Conservation (phyloP, 2,113 vertebrate genomes). For the Poicephalus meyeri region DNA sequence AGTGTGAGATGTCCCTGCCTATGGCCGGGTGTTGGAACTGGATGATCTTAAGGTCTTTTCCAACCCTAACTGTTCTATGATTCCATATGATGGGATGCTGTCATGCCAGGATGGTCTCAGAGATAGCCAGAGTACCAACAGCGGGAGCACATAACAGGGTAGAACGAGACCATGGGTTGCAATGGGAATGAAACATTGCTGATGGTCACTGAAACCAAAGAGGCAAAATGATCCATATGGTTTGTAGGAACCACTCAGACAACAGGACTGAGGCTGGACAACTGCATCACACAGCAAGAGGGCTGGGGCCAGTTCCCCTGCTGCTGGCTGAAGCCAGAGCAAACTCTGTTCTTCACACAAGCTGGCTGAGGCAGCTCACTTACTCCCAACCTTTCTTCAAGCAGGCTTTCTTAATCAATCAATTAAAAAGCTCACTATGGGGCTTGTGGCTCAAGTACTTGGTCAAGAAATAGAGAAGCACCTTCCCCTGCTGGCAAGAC, state of each 20-base stretch:
- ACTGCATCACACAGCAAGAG: background rate
- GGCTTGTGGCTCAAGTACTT: background rate
- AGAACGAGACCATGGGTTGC: no score
- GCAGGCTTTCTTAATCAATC: background rate
- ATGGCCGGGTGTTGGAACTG: background rate
- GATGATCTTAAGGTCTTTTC: background rate
- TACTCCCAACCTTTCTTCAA: background rate
- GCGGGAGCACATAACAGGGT: rapidly evolving
- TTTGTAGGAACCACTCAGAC: background rate
- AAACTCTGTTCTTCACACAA: background rate
- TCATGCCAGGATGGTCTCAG: background rate
- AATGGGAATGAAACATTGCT: background rate
- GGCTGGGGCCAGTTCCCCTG: no score
- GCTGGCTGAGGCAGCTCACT: background rate
- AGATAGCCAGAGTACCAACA: background rate
- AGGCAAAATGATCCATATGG: no score
- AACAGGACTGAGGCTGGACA: background rate
- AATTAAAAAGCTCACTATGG: background rate
- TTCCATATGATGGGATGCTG: rapidly evolving
- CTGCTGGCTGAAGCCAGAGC: background rate
- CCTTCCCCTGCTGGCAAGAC: background rate
- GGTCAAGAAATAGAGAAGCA: background rate
- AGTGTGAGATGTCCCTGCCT: background rate
- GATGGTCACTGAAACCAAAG: background rate
- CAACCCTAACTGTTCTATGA: background rate